Base-by-base conservation (phyloP, 2,888 invertebrate species). In the Campaea margaritaria region DNA sequence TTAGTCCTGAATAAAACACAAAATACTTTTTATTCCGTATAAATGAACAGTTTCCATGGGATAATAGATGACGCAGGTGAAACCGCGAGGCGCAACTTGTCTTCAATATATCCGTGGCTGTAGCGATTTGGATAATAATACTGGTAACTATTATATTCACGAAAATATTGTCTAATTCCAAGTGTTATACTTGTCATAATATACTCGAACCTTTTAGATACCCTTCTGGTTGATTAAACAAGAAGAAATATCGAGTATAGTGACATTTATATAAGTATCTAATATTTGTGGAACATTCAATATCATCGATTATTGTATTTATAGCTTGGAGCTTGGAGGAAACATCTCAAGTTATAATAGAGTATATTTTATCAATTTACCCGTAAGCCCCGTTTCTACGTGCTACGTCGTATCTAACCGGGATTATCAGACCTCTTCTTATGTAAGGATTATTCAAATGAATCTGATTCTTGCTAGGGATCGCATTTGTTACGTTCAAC, bases 401-500 rank as follows among this genome's bases (percentile, higher is more conserved):
- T 85, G 84, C 70, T 71, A 62, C 52, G 64, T 63, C 72, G 64
- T 74, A 75, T 62, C 64, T 65, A 70, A 65, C 67, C 68, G 69
- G 80, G 67, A 81, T 83, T 83, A 83, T 64, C 69, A 70, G 72
- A 70, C 75, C 76, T 77, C 70, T 74, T 67, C 65, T 70, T 70
- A 72, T 69, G 67, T 73, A 62, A 70, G 78, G 78, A 76, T 82
- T 83, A 86, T 85, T 83, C 76, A 81, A 84, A 85, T 82, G 53
- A 65, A 69, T 52, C 53, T 49, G 64, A 63, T 72, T 63, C 64
- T 58, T 64, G 51, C 51, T 58, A 57, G 54, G 56, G 53, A 34
- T 21, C 47, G 27, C 21, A 36, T 50, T 58, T 62, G 48, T 48
- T 14, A 15, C n/a, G 36, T 51, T 47, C 34, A 39, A 39, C 31